These are phyloP conservation scores for Mesochorus sp. DNA, from an alignment of 2,888 invertebrate genomes.

Conservation along the genomic window DNA sequence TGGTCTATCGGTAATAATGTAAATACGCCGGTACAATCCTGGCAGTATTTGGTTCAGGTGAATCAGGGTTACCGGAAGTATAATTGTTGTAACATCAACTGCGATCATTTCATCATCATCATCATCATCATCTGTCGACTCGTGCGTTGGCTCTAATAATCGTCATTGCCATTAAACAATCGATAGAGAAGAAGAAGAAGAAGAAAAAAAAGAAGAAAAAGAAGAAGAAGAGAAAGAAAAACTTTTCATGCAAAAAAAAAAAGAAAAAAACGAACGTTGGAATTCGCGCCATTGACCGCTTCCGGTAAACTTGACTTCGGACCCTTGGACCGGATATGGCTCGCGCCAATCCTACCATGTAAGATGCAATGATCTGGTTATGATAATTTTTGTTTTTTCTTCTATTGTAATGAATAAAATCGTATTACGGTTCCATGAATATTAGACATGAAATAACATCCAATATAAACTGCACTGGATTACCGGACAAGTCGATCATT, in stretches of 20 bases:
- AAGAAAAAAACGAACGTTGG: constrained; percentile 29
- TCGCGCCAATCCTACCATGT: constrained; percentile 71
- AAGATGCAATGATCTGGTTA: constrained; percentile 45
- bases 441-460: constrained; percentile 43
- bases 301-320: constrained; percentile 73
- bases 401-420: constrained; percentile 15
- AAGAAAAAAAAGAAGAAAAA: not conserved
- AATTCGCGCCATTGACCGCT: constrained; percentile 62
- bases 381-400: constrained; percentile 13
- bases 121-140: constrained; percentile 40
- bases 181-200: not conserved
- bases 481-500: not conserved
- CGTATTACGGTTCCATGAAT: constrained; percentile 25
- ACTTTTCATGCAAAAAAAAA: not conserved
- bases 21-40: constrained; percentile 80
- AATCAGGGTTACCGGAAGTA: constrained; percentile 74
- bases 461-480: not conserved
- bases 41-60: constrained; percentile 81
- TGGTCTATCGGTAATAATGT: constrained; percentile 82
- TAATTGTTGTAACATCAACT: constrained; percentile 68
- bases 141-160: constrained; percentile 8
- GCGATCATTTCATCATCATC: constrained; percentile 42
- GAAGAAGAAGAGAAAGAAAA: not conserved
- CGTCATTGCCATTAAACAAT: not conserved
- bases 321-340: constrained; percentile 72